A percentile compares a stretch with the other conserved stretches of the same genome.
These are phyloP conservation scores for Noctua pronuba DNA, from an alignment of 2,888 invertebrate species.

Conservation along the genomic window DNA sequence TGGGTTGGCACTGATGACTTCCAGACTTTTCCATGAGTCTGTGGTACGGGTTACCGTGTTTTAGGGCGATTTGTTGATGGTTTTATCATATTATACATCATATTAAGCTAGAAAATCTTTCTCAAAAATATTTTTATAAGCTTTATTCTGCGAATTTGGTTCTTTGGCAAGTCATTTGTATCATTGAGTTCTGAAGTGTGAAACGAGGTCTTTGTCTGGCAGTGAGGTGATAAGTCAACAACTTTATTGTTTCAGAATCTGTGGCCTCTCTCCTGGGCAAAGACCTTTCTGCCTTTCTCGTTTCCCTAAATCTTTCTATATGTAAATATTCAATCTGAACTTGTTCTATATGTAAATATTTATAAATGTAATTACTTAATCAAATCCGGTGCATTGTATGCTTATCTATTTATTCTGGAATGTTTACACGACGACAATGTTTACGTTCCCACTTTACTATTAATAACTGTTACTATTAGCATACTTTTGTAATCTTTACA, in stretches of 20 bases:
- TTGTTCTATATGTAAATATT: background rate
- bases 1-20: conserved; percentile 26
- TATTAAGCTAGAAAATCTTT: background rate
- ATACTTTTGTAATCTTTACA: conserved; percentile 34
- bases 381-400: conserved; percentile 8
- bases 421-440: conserved; percentile 29
- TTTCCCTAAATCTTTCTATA: background rate
- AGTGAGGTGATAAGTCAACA: conserved; percentile 9
- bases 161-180: conserved; percentile 21
- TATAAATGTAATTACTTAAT: background rate
- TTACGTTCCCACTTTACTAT: conserved; percentile 25
- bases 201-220: conserved; percentile 1
- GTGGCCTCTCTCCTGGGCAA: background rate
- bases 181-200: conserved; percentile 1
- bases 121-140: conserved; percentile 8
- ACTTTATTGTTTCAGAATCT: conserved; percentile 20
- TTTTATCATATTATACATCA: conserved; percentile 45
- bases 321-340: too few relatives aligned
- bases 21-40: conserved; percentile 47
- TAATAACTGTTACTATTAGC: conserved; percentile 22
- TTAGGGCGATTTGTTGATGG: conserved; percentile 28
- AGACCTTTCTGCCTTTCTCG: conserved; percentile 7
- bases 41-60: conserved; percentile 22
- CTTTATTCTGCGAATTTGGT: conserved; percentile 19
- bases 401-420: conserved; percentile 12